phyloP scores from a whole-genome alignment of 2,888 invertebrate species.

The Drosophila subsilvestris region DNA sequence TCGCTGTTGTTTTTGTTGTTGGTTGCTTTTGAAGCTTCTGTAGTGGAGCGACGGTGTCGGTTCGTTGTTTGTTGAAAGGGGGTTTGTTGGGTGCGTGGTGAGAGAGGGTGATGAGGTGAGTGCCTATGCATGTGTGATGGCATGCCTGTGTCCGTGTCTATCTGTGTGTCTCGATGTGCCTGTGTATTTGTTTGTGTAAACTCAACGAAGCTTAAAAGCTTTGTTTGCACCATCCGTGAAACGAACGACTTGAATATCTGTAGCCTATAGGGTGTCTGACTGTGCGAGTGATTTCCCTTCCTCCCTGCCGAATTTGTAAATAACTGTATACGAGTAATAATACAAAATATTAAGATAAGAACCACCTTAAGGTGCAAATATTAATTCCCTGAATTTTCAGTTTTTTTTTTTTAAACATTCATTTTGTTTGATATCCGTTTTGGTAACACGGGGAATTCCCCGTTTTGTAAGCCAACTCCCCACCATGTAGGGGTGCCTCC shows the following conservation, averaged over 20 bases:
- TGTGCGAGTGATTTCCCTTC: constrained; percentile 39
- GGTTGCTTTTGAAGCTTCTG: constrained; percentile 47
- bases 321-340: neutral
- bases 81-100: constrained; percentile 9
- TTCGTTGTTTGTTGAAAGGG: constrained; percentile 22
- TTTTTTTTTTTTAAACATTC: neutral
- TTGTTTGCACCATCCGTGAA: constrained; percentile 62
- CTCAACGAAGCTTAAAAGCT: constrained; percentile 77
- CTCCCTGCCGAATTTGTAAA: constrained; percentile 1
- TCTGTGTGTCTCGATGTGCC: constrained; percentile 16
- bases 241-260: constrained; percentile 66
- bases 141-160: constrained; percentile 17
- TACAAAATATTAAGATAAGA: neutral
- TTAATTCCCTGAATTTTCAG: neutral
- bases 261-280: constrained; percentile 37
- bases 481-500: neutral
- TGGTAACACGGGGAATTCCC: neutral
- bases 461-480: neutral
- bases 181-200: constrained; percentile 52
- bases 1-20: constrained; percentile 16
- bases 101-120: constrained; percentile 19
- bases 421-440: neutral
- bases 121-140: constrained; percentile 31
- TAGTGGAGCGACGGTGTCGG: constrained; percentile 47
- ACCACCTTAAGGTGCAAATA: neutral